A percentile compares a stretch with the other conserved stretches of the same genome.
Evolutionary conservation across 2,888 invertebrate genomes (phyloP).

Genomic region (Acleris holmiana): DNA sequence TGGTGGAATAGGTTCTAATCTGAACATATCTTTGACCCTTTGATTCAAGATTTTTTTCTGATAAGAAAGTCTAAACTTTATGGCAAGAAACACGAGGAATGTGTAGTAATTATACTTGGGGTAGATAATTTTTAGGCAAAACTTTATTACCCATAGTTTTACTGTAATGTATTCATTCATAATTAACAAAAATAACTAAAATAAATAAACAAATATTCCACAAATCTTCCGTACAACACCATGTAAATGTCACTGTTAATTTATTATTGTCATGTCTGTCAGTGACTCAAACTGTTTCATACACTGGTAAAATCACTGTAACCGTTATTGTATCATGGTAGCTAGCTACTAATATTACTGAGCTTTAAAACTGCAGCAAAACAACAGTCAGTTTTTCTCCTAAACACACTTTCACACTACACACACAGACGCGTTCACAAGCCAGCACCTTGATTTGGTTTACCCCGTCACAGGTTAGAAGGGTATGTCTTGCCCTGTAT

Average conservation of each 20-base stretch:
- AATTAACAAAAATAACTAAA: conserved; percentile 48
- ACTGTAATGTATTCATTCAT: conserved; percentile 65
- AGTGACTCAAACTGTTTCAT: neutral
- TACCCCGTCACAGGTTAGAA: no score
- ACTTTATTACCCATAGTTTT: conserved; percentile 77
- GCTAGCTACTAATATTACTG: no score
- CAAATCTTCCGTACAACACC: conserved; percentile 19
- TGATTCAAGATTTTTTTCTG: conserved; percentile 46
- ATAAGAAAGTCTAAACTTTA: conserved; percentile 70
- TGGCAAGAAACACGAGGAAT: conserved; percentile 72
- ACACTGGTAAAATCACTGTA: conserved; percentile 1
- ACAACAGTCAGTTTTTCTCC: no score
- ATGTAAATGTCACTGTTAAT: conserved; percentile 18
- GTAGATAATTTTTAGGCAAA: conserved; percentile 75
- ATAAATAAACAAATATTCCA: conserved; percentile 31
- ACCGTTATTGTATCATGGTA: neutral
- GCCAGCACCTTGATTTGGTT: no score
- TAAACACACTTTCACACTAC: no score
- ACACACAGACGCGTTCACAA: no score
- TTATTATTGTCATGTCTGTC: neutral
- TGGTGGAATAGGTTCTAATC: conserved; percentile 60
- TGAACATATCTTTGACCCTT: conserved; percentile 59
- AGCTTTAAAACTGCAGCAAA: no score
- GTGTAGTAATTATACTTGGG: conserved; percentile 75
- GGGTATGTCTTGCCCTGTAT: no score